These are phyloP conservation scores for Petrophora chlorosata DNA, from an alignment of 2,888 invertebrate genomes.

Conservation along the genomic window DNA sequence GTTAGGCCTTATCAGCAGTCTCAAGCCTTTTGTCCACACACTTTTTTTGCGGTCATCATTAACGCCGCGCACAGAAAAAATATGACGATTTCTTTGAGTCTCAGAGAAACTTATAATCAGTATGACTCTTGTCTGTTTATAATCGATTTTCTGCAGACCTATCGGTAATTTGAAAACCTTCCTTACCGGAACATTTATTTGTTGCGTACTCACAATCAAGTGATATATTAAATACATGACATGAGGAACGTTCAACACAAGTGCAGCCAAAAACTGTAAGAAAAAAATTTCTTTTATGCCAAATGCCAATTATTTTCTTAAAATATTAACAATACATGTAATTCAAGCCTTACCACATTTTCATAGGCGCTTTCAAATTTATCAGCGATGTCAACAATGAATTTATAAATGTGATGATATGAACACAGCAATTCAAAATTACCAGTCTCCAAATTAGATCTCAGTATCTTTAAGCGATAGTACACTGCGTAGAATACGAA, in stretches of 20 bases:
- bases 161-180: too few species aligned
- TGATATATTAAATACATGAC: not conserved
- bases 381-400: constrained; percentile 18
- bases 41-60: too few species aligned
- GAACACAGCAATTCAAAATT: not conserved
- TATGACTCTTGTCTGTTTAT: too few species aligned
- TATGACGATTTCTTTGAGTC: too few species aligned
- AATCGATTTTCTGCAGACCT: not conserved
- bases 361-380: constrained; percentile 12
- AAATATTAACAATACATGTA: not conserved
- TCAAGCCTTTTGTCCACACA: too few species aligned
- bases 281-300: not conserved
- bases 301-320: not conserved
- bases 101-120: too few species aligned
- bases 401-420: constrained; percentile 15
- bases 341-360: constrained; percentile 12
- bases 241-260: not conserved
- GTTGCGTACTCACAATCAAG: not conserved
- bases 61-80: too few species aligned
- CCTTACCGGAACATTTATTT: not conserved
- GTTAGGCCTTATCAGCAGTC: too few species aligned
- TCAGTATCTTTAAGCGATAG: constrained; percentile 4
- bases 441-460: not conserved
- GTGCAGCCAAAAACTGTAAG: not conserved
- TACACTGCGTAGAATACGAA: constrained; percentile 11